phyloP scores from a whole-genome alignment of 2,113 vertebrate species.

The Cranoglanis bouderius region DNA sequence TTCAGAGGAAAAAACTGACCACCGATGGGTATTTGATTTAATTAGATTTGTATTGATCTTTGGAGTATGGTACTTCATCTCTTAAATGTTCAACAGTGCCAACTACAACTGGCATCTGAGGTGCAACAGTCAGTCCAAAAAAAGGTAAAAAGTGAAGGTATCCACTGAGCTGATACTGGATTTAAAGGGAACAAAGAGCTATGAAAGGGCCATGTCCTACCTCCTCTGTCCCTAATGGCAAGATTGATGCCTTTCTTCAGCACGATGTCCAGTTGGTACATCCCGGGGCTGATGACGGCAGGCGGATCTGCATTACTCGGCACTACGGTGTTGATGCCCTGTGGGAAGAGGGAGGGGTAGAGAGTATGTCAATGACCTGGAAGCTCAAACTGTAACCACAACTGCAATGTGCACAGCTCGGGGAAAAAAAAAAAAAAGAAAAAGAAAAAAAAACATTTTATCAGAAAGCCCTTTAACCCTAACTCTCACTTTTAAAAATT shows the following conservation, averaged over 20 bases:
- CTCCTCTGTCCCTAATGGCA: constrained; percentile 90
- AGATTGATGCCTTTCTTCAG: constrained; percentile 89
- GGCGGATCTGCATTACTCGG: constrained; percentile 82
- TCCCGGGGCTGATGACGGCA: constrained; percentile 74
- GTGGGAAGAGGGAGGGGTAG: constrained; percentile 48
- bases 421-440: background rate
- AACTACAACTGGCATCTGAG: background rate
- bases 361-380: constrained; percentile 17
- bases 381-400: background rate
- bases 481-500: background rate
- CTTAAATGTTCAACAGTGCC: background rate
- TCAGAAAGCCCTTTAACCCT: background rate
- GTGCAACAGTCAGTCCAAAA: background rate
- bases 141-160: too few relatives aligned
- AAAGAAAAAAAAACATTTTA: background rate
- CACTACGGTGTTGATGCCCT: constrained; percentile 80
- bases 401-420: background rate
- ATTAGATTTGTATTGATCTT: constrained; percentile 8
- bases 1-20: background rate
- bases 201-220: constrained; percentile 65
- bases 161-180: background rate
- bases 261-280: constrained; percentile 92
- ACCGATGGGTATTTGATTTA: background rate
- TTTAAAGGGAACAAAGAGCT: background rate
- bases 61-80: background rate